Evolutionary conservation across 2,888 invertebrate species (phyloP).

Genomic region (Erynnis tages): DNA sequence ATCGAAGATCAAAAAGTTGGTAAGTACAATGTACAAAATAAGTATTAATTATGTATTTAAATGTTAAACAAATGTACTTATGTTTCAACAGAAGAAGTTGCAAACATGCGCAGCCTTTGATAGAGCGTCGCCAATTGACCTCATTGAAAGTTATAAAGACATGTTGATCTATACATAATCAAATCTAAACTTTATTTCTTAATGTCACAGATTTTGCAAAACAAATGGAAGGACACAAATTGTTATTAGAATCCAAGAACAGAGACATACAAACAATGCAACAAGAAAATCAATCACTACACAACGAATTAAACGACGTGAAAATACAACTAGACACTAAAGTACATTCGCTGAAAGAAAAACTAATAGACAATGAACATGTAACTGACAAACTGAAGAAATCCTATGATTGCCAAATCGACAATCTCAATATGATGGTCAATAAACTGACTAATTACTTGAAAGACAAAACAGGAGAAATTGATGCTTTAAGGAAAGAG

Average conservation of each 20-base stretch:
- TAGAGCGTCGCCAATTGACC: too few relatives aligned
- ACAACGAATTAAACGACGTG: slow-evolving; percentile 50
- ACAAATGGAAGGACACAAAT: slow-evolving; percentile 41
- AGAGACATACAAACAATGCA: slow-evolving; percentile 47
- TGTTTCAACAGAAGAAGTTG: too few relatives aligned
- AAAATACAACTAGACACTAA: slow-evolving; percentile 57
- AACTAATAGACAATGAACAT: slow-evolving; percentile 54
- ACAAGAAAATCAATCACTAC: slow-evolving; percentile 50
- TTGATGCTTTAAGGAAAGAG: slow-evolving; percentile 49
- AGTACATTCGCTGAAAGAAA: slow-evolving; percentile 60
- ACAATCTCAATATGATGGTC: slow-evolving; percentile 58
- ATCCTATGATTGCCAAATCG: slow-evolving; percentile 58
- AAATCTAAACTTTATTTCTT: slow-evolving; percentile 8
- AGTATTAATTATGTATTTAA: too few relatives aligned
- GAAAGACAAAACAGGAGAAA: slow-evolving; percentile 56
- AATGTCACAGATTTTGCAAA: slow-evolving; percentile 49
- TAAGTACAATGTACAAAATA: neutral
- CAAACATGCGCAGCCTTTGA: too few relatives aligned
- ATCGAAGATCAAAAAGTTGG: too few relatives aligned
- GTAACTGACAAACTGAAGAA: slow-evolving; percentile 57
- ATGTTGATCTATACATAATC: slow-evolving; percentile 8
- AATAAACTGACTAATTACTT: slow-evolving; percentile 55
- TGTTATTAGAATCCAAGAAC: slow-evolving; percentile 42
- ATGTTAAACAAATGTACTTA: too few relatives aligned
- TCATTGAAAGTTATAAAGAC: neutral